These are phyloP conservation scores for Trinectes maculatus DNA, from an alignment of 2,113 vertebrate genomes.

Conservation along the genomic window DNA sequence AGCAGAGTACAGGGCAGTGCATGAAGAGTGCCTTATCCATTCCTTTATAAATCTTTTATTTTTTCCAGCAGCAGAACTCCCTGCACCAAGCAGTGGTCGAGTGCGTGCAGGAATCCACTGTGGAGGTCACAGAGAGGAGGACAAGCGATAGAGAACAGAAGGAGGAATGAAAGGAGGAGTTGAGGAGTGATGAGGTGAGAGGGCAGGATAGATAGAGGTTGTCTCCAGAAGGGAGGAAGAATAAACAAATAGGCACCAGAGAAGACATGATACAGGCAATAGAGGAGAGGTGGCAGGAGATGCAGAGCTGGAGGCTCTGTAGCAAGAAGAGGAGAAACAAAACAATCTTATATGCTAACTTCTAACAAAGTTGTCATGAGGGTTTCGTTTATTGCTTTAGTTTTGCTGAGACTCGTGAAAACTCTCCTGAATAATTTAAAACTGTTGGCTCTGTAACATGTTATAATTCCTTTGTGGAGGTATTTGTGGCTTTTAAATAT, in stretches of 20 bases:
- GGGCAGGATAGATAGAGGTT: constrained; percentile 39
- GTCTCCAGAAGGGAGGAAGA: constrained; percentile 31
- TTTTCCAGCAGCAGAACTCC: neutral
- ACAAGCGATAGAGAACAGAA: constrained; percentile 30
- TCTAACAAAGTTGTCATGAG: no score
- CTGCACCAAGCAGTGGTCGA: constrained; percentile 21
- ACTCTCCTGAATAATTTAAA: no score
- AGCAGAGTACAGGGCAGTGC: constrained; percentile 10
- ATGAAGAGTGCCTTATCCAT: constrained; percentile 27
- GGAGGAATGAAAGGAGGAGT: constrained; percentile 45
- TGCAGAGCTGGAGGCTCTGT: no score
- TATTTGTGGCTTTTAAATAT: no score
- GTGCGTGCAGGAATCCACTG: constrained; percentile 52
- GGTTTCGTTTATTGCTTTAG: no score
- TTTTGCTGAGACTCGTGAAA: no score
- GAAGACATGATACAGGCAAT: constrained; percentile 7
- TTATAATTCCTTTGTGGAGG: no score
- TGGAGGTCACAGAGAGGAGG: constrained; percentile 48
- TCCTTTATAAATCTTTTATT: constrained; percentile 34
- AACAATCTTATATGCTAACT: no score
- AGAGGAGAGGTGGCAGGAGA: neutral
- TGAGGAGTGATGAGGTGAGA: constrained; percentile 50
- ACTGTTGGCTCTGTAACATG: no score
- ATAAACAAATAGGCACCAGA: constrained; percentile 6
- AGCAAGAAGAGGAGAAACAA: no score